phyloP scores from a whole-genome alignment of 2,113 vertebrate species.

The Melospiza georgiana region DNA sequence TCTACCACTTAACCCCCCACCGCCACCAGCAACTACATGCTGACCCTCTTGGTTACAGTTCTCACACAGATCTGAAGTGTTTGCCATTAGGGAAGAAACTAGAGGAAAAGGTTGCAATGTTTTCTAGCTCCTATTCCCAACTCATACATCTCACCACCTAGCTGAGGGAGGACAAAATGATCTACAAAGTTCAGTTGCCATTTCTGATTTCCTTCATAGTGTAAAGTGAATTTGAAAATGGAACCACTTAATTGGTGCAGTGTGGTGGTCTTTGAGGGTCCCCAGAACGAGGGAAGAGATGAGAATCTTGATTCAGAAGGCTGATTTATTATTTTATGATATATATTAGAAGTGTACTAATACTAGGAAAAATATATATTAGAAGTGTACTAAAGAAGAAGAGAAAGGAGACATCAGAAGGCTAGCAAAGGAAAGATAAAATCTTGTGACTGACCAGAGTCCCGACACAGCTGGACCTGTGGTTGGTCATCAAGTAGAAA shows the following conservation, averaged over 20 bases:
- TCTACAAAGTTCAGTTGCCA: background rate
- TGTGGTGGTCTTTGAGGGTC: too few relatives aligned
- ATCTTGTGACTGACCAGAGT: too few relatives aligned
- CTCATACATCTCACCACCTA: background rate
- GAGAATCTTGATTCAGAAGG: too few relatives aligned
- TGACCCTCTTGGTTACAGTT: background rate
- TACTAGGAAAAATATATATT: too few relatives aligned
- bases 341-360: too few relatives aligned
- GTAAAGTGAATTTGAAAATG: background rate
- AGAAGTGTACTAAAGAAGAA: too few relatives aligned
- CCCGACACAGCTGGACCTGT: too few relatives aligned
- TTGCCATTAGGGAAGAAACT: background rate
- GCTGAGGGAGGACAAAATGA: background rate
- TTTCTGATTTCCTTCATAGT: background rate
- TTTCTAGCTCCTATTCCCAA: background rate
- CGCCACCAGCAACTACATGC: background rate
- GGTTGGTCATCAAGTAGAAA: too few relatives aligned
- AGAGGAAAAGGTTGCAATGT: background rate
- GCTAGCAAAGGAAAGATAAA: too few relatives aligned
- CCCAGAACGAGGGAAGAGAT: too few relatives aligned
- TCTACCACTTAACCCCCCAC: background rate
- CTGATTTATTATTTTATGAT: too few relatives aligned
- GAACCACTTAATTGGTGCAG: background rate
- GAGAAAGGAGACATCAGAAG: too few relatives aligned
- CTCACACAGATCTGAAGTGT: background rate